These are phyloP conservation scores for Andrena fulva DNA, from an alignment of 2,888 invertebrate species.

Conservation along the genomic window DNA sequence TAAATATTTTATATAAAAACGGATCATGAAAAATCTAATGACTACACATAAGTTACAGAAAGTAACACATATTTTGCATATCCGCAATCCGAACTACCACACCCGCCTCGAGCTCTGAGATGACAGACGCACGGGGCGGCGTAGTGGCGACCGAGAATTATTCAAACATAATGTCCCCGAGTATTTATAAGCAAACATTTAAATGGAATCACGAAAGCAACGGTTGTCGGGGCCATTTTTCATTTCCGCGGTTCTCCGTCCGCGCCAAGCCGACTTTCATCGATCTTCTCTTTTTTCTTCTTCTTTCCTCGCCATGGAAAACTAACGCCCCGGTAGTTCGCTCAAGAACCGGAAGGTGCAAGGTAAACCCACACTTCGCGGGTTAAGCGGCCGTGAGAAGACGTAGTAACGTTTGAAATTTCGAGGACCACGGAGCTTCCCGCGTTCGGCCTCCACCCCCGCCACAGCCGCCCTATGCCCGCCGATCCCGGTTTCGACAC, in stretches of 20 bases:
- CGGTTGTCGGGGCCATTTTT: conserved; percentile 55
- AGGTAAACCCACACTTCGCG: conserved; percentile 63
- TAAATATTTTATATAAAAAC: no score
- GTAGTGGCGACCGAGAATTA: not conserved
- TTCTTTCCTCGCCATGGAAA: conserved; percentile 51
- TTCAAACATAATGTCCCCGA: conserved; percentile 32
- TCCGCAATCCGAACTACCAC: no score
- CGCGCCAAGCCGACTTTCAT: conserved; percentile 17
- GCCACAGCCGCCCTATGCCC: not conserved
- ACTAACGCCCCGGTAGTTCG: conserved; percentile 57
- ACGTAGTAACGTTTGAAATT: conserved; percentile 68
- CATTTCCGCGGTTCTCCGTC: conserved; percentile 38
- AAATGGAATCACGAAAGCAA: conserved; percentile 27
- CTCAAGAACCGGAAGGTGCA: conserved; percentile 62
- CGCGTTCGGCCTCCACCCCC: conserved; percentile 16
- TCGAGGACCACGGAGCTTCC: conserved; percentile 51
- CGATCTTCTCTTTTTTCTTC: conserved; percentile 36
- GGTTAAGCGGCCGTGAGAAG: conserved; percentile 65
- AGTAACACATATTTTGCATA: no score
- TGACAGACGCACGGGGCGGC: not conserved
- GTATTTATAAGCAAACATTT: conserved; percentile 46
- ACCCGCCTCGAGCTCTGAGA: no score
- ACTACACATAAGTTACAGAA: no score
- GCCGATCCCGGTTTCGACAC: conserved; percentile 20
- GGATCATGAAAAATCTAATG: no score